Evolutionary conservation across 2,113 vertebrate genomes (phyloP).

Genomic region (Zosterops pallidus): DNA sequence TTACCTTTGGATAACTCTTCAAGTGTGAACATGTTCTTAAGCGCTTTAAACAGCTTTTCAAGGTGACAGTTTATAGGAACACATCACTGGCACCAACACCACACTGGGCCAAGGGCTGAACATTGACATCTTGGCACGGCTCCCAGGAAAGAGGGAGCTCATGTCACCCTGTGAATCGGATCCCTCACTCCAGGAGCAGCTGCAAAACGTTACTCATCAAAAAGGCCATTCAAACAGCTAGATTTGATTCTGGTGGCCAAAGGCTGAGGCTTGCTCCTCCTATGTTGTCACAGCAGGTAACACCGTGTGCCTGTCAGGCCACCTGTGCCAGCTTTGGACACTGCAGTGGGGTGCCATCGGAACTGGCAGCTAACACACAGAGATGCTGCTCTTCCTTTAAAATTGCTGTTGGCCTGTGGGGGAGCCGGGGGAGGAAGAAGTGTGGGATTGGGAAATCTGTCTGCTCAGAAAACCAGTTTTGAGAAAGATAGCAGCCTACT

Average conservation of each 20-base stretch:
- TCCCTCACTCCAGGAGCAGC: not conserved
- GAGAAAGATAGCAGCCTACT: not conserved
- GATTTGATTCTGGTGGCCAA: not conserved
- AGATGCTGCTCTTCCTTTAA: not conserved
- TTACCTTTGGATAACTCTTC: not conserved
- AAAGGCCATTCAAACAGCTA: not conserved
- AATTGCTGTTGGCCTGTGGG: not conserved
- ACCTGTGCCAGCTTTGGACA: not conserved
- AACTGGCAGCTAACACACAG: not conserved
- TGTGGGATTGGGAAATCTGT: not conserved
- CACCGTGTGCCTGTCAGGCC: rapidly evolving
- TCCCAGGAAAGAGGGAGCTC: not conserved
- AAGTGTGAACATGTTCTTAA: not conserved
- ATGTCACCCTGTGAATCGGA: rapidly evolving
- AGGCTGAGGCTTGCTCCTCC: not conserved
- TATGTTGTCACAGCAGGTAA: not conserved
- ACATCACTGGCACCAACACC: rapidly evolving
- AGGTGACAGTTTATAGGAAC: not conserved
- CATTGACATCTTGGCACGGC: rapidly evolving
- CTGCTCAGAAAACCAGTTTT: not conserved
- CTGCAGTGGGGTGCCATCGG: rapidly evolving
- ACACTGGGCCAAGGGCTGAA: not conserved
- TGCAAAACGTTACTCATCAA: not conserved
- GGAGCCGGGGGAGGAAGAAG: not conserved
- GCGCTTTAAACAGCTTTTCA: not conserved